Evolutionary conservation across 2,113 vertebrate species (phyloP).

Genomic region (Paralichthys olivaceus): DNA sequence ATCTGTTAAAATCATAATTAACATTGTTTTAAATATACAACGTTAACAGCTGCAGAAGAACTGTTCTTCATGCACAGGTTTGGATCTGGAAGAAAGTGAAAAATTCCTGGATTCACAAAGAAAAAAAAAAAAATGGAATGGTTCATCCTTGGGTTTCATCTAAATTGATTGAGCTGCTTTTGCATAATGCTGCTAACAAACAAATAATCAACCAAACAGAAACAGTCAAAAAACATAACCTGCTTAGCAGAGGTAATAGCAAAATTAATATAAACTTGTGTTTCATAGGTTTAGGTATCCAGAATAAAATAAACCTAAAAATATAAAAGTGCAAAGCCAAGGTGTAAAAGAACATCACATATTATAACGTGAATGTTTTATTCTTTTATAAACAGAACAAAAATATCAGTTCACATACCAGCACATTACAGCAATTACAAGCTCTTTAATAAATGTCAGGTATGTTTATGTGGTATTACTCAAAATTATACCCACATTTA

Average conservation of each 20-base stretch:
- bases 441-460: constrained; percentile 24
- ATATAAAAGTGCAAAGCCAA: constrained; percentile 12
- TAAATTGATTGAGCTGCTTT: too few relatives aligned
- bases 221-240: background rate
- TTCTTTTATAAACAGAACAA: constrained; percentile 30
- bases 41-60: too few relatives aligned
- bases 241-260: background rate
- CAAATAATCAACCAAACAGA: too few relatives aligned
- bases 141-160: too few relatives aligned
- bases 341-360: background rate
- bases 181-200: too few relatives aligned
- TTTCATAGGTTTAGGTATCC: constrained; percentile 30
- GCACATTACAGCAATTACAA: constrained; percentile 15
- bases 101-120: too few relatives aligned
- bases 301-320: constrained; percentile 7
- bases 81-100: too few relatives aligned
- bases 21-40: too few relatives aligned
- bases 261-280: constrained; percentile 5
- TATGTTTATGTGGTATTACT: background rate
- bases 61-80: too few relatives aligned
- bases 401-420: constrained; percentile 27
- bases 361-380: too few relatives aligned
- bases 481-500: constrained; percentile 13
- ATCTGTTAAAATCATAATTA: too few relatives aligned
- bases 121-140: too few relatives aligned